These are phyloP conservation scores for Sycophila texana DNA, from an alignment of 2,888 invertebrate genomes.

Conservation along the genomic window DNA sequence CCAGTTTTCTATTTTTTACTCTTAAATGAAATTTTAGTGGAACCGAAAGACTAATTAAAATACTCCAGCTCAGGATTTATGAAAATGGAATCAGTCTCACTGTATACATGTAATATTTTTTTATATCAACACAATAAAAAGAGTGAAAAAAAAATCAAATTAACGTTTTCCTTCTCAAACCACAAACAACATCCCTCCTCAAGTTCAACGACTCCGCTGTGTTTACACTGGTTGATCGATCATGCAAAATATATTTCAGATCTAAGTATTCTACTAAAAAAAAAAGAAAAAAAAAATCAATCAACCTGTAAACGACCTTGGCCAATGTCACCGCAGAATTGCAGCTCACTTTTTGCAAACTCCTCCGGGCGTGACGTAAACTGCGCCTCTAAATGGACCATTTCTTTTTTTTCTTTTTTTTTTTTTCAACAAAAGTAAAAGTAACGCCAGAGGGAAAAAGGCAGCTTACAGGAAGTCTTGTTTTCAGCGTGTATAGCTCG, in stretches of 20 bases:
- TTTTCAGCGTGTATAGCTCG: neutral
- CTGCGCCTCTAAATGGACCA: neutral
- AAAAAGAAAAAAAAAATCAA: neutral
- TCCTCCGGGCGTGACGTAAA: neutral
- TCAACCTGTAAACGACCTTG: too few species aligned
- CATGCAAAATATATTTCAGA: neutral
- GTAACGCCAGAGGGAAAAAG: slow-evolving; percentile 37
- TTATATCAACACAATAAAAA: neutral
- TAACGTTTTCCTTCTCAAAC: neutral
- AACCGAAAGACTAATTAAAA: neutral
- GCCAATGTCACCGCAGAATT: slow-evolving; percentile 5
- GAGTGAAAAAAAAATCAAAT: neutral
- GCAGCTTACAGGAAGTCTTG: neutral
- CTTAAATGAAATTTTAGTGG: neutral
- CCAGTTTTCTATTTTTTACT: neutral
- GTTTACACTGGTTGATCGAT: slow-evolving; percentile 13
- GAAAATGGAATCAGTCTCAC: neutral
- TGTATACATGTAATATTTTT: too few species aligned
- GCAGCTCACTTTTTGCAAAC: neutral
- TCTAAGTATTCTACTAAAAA: neutral
- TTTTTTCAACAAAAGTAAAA: slow-evolving; percentile 38
- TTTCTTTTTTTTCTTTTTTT: slow-evolving; percentile 6
- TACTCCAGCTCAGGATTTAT: neutral
- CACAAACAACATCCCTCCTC: neutral
- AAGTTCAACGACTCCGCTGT: slow-evolving; percentile 21